Base-by-base conservation (phyloP, 1,140 invertebrate genomes). In the Drosophila parvula region DNA sequence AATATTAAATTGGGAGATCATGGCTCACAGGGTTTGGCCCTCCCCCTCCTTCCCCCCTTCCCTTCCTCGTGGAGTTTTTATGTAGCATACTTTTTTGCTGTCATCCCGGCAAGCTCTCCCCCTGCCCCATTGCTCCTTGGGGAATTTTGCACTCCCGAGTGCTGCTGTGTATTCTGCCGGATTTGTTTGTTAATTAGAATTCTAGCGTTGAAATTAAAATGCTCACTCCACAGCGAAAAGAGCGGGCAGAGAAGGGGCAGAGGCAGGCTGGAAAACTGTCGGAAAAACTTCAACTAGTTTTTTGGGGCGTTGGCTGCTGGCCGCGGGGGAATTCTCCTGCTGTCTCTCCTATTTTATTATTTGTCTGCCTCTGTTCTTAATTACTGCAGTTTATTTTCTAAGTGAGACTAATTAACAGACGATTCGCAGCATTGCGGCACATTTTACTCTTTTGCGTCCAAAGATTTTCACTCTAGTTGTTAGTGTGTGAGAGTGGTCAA, bases 321-420 rank as follows among this genome's bases (percentile, higher is more conserved):
- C 50, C 64, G 56, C 44, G 51, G 58, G 58, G 67, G 56, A 63
- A 56, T 62, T 64, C 50, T 73, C 50, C 45, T 11, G 34, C 59
- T 60, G 41, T 48, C 41, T n/a, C 51, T 38, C n/a, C n/a, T n/a
- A n/a, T 79, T 78, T 78, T 74, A 71, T 79, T 73, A 71, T 79
- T 73, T 78, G 75, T 50, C 68, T 78, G 63, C 58, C 74, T 67
- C 65, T 48, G 53, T 59, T 79, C 83, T 91, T 91, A 91, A 91
- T 91, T 91, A 90, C 90, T 91, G 90, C 90, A 90, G 90, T 90
- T 91, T 91, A 91, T 91, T 91, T 91, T 91, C 90, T 91, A 91
- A 91, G 90, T 91, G 90, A 88, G 90, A 91, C 90, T 91, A 91
- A 91, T 91, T 91, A 91, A 91, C 90, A 79, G 86, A 62, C 90